phyloP scores from a whole-genome alignment of 2,888 invertebrate species.

The Coelopa pilipes region DNA sequence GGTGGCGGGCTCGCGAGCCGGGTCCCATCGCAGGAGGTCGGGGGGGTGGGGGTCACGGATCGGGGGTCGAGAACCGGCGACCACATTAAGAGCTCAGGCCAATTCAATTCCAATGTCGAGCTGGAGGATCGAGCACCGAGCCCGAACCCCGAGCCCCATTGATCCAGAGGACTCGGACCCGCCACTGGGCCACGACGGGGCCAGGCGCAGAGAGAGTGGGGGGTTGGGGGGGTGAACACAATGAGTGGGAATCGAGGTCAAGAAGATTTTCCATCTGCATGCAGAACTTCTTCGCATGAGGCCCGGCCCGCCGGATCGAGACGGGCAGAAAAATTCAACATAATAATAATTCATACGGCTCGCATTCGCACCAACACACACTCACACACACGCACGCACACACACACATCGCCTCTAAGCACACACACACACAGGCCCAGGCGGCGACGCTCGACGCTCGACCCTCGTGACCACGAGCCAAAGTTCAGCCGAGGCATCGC shows the following conservation, averaged over 20 bases:
- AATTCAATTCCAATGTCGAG: no score
- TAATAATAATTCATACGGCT: constrained; percentile 3
- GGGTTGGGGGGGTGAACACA: background rate
- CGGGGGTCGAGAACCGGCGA: no score
- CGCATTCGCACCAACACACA: background rate
- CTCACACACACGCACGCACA: background rate
- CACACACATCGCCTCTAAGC: background rate
- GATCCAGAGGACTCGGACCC: no score
- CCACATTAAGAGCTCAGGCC: no score
- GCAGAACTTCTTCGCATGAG: background rate
- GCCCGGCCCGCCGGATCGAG: background rate
- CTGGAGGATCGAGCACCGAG: no score
- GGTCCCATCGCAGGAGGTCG: no score
- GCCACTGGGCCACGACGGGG: no score
- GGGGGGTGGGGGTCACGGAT: no score
- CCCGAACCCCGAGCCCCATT: no score
- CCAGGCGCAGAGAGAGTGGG: background rate
- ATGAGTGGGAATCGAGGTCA: constrained; percentile 3
- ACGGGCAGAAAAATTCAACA: background rate
- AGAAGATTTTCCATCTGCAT: background rate
- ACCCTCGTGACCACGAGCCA: no score
- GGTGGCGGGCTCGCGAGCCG: no score
- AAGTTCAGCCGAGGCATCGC: no score
- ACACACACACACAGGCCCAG: background rate
- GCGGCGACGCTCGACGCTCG: background rate